phyloP scores from a whole-genome alignment of 2,888 invertebrate genomes.

The Seira ritae region DNA sequence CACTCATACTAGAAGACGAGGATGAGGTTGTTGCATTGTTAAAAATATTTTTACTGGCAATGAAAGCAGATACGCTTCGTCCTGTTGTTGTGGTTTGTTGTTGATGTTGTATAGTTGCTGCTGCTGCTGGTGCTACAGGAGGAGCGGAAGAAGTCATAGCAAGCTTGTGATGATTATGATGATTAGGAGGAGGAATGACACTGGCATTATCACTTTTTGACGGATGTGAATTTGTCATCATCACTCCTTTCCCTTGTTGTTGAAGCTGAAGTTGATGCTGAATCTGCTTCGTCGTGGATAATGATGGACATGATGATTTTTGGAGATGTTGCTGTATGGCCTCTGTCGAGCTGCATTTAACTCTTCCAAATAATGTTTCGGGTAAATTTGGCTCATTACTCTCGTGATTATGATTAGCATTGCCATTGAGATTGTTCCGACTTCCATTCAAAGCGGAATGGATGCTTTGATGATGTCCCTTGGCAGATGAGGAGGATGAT shows the following conservation, averaged over 20 bases:
- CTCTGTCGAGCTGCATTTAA: constrained; percentile 38
- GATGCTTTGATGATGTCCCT: constrained; percentile 36
- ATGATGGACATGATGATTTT: constrained; percentile 4
- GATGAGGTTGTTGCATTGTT: constrained; percentile 35
- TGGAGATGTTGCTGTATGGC: constrained; percentile 29
- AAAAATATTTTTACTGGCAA: constrained; percentile 63
- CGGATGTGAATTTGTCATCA: constrained; percentile 62
- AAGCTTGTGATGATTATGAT: constrained; percentile 49
- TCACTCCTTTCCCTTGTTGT: constrained; percentile 51
- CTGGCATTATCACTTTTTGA: constrained; percentile 62
- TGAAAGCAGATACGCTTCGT: constrained; percentile 49
- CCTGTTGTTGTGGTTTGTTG: constrained; percentile 30
- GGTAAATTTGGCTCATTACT: constrained; percentile 35
- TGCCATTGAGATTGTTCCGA: constrained; percentile 40
- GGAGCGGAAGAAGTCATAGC: constrained; percentile 51
- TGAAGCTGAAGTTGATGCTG: constrained; percentile 23
- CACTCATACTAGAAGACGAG: constrained; percentile 10
- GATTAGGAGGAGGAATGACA: constrained; percentile 52
- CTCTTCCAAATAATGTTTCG: constrained; percentile 46
- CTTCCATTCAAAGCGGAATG: constrained; percentile 46
- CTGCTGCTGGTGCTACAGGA: too few species aligned
- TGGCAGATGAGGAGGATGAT: constrained; percentile 40
- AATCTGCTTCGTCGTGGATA: constrained; percentile 1
- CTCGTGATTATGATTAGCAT: constrained; percentile 30
- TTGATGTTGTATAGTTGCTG: too few species aligned